Percentiles rank a stretch among this genome's conserved stretches.
These are phyloP conservation scores for Parochlus steinenii DNA, from an alignment of 2,888 invertebrate species.

Conservation along the genomic window DNA sequence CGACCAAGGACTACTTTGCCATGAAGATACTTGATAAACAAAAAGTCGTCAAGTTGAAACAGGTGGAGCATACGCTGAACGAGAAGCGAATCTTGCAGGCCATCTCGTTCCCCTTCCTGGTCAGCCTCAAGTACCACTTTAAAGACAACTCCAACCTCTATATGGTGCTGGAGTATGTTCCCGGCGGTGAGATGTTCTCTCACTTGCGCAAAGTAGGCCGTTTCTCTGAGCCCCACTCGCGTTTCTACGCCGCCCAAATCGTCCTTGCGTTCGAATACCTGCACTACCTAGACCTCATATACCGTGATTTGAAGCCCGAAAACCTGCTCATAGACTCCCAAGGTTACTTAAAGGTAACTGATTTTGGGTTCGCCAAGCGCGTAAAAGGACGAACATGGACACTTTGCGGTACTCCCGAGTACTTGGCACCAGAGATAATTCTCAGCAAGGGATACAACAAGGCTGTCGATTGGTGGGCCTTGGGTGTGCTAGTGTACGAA, in stretches of 20 bases:
- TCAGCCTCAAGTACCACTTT: conserved; percentile 95
- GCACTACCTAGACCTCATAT: conserved; percentile 97
- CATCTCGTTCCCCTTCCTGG: conserved; percentile 97
- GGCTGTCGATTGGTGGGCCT: conserved; percentile 99
- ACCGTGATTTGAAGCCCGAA: conserved; percentile 96
- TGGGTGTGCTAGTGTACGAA: conserved; percentile 94
- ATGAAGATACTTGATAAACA: conserved; percentile 99
- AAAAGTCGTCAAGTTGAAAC: conserved; percentile 99
- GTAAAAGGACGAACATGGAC: conserved; percentile 99
- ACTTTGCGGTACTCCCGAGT: conserved; percentile 96
- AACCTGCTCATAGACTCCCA: conserved; percentile 92
- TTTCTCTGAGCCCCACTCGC: conserved; percentile 94
- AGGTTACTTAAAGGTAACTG: conserved; percentile 97
- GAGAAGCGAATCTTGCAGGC: conserved; percentile 99
- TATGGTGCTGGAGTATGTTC: conserved; percentile 99
- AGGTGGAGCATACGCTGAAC: conserved; percentile 98
- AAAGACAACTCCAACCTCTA: conserved; percentile 99
- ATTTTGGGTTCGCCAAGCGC: conserved; percentile 98
- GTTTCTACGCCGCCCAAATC: conserved; percentile 98
- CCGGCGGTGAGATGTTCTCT: conserved; percentile 99
- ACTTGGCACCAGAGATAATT: conserved; percentile 77
- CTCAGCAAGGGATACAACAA: conserved; percentile 92
- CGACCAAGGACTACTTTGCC: conserved; percentile 91
- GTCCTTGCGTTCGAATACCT: conserved; percentile 99
- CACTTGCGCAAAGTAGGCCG: conserved; percentile 95